Conservation (phyloP, 1,140 invertebrate species). For the Drosophila rufa region DNA sequence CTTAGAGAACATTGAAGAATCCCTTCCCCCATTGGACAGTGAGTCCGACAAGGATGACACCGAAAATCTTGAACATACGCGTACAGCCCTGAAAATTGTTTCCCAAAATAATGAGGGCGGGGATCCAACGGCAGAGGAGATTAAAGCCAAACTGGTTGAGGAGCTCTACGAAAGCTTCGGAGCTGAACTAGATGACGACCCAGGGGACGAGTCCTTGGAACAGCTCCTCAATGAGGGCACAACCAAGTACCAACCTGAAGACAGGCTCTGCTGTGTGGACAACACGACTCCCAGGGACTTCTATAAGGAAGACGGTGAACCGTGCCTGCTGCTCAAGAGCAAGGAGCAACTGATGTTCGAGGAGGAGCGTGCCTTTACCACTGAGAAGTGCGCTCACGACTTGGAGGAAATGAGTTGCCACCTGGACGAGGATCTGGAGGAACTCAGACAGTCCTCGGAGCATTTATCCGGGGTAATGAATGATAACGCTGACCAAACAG, state of each 20-base stretch:
- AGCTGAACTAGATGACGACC: conserved; percentile 4
- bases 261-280: conserved; percentile 7
- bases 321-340: conserved; percentile 14
- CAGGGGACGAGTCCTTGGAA: conserved; percentile 6
- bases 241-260: conserved; percentile 3
- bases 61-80: conserved; percentile 18
- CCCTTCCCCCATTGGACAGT: conserved; percentile 8
- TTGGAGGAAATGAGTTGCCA: conserved; percentile 56
- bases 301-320: conserved; percentile 6
- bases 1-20: background rate
- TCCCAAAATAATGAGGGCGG: background rate
- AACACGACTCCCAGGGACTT: background rate
- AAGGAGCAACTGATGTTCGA: conserved; percentile 45
- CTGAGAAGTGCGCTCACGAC: conserved; percentile 55
- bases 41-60: conserved; percentile 29
- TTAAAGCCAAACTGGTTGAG: conserved; percentile 31
- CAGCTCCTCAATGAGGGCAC: conserved; percentile 7
- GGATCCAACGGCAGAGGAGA: conserved; percentile 21
- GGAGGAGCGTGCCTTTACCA: conserved; percentile 43
- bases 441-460: conserved; percentile 20
- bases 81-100: conserved; percentile 11
- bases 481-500: background rate
- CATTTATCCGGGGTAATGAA: background rate
- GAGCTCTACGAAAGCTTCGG: conserved; percentile 46
- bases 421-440: conserved; percentile 57